A percentile compares a stretch with the other conserved stretches of the same genome.
phyloP scores from a whole-genome alignment of 2,888 invertebrate species.

The Orthosia cruda region DNA sequence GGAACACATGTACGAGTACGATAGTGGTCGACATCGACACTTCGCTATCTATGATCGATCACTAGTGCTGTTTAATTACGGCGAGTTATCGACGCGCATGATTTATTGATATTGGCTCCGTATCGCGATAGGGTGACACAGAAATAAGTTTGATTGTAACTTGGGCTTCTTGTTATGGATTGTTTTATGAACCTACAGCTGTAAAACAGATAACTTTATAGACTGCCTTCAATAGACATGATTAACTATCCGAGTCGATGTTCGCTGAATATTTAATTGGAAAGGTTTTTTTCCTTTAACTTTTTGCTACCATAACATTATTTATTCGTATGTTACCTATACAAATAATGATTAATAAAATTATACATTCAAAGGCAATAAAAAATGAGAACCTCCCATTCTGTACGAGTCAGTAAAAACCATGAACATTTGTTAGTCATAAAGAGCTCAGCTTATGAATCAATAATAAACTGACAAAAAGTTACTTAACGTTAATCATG shows the following conservation, averaged over 20 bases:
- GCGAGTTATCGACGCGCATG: slow-evolving; percentile 83
- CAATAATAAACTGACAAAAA: slow-evolving; percentile 46
- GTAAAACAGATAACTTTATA: slow-evolving; percentile 41
- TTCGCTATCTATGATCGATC: slow-evolving; percentile 85
- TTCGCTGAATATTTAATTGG: slow-evolving; percentile 25
- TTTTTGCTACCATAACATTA: slow-evolving; percentile 42
- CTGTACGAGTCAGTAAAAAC: slow-evolving; percentile 36
- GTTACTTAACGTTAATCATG: neutral
- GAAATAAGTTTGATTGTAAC: slow-evolving; percentile 62
- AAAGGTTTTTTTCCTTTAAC: slow-evolving; percentile 5
- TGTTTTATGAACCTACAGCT: slow-evolving; percentile 62
- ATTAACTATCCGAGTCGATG: slow-evolving; percentile 18
- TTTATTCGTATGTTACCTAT: slow-evolving; percentile 19
- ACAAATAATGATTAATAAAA: slow-evolving; percentile 51
- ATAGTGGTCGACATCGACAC: slow-evolving; percentile 67
- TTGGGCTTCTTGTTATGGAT: slow-evolving; percentile 59
- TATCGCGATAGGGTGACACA: slow-evolving; percentile 78
- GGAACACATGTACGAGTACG: slow-evolving; percentile 64
- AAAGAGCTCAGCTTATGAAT: slow-evolving; percentile 35
- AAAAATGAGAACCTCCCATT: slow-evolving; percentile 34
- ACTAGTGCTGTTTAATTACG: slow-evolving; percentile 86
- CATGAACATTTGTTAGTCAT: slow-evolving; percentile 38
- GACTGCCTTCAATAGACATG: slow-evolving; percentile 6
- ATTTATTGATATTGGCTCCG: slow-evolving; percentile 89
- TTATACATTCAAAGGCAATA: slow-evolving; percentile 39